phyloP scores from a whole-genome alignment of 2,797 vertebrate species.

The Pseudochromis fuscus region DNA sequence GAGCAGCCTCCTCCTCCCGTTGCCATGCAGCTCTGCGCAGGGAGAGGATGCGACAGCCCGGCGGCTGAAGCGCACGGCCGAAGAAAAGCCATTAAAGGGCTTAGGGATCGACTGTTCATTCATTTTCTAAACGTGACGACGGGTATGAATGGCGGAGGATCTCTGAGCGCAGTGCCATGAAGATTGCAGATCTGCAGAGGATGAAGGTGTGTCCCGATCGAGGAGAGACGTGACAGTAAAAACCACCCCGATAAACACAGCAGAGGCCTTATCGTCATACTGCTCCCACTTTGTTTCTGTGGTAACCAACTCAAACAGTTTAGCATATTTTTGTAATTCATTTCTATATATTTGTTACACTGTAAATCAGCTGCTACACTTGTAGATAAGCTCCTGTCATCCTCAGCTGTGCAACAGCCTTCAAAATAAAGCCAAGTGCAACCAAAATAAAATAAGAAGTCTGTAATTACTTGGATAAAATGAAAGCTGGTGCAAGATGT shows the following conservation, averaged over 20 bases:
- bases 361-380: background rate
- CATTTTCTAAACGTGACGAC: background rate
- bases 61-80: slow-evolving; percentile 10
- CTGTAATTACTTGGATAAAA: no score
- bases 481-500: no score
- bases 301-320: slow-evolving; percentile 18
- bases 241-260: slow-evolving; percentile 3
- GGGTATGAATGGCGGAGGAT: background rate
- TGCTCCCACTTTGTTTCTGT: slow-evolving; percentile 22
- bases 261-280: background rate
- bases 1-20: slow-evolving; percentile 75
- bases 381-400: background rate
- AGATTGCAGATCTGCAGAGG: slow-evolving; percentile 22
- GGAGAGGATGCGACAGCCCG: slow-evolving; percentile 67
- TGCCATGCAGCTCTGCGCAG: slow-evolving; percentile 78
- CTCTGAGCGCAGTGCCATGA: background rate
- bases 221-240: background rate
- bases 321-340: background rate
- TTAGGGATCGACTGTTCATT: background rate
- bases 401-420: background rate
- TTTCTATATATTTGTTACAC: background rate
- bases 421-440: background rate
- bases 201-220: slow-evolving; percentile 31
- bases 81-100: background rate
- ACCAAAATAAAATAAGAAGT: no score